Evolutionary conservation across 2,888 invertebrate species (phyloP).

Genomic region (Orthosia gothica): DNA sequence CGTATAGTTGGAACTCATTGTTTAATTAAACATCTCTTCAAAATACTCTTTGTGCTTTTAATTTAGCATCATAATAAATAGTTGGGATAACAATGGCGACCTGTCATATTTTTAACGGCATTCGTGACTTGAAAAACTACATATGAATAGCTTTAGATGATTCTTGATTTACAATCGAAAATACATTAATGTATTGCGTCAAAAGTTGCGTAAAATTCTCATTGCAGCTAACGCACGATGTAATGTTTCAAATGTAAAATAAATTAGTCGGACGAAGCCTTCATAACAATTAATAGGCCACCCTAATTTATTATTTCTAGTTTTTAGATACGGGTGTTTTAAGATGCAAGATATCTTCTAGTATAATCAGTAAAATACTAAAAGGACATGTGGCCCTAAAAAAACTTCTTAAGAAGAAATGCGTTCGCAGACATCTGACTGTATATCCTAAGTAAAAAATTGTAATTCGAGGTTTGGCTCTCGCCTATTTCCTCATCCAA

Average conservation of each 20-base stretch:
- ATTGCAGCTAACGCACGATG: background rate
- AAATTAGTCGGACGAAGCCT: background rate
- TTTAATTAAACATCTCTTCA: conserved; percentile 45
- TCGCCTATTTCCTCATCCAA: no score
- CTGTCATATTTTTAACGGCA: conserved; percentile 18
- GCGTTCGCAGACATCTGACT: no score
- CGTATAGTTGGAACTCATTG: background rate
- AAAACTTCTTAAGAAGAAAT: background rate
- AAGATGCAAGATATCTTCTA: no score
- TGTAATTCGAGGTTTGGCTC: no score
- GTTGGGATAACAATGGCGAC: background rate
- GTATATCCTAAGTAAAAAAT: no score
- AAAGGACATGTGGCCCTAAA: background rate
- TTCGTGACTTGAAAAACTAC: conserved; percentile 7
- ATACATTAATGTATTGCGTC: conserved; percentile 9
- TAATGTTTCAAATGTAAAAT: background rate
- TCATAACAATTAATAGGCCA: no score
- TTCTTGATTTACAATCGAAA: conserved; percentile 13
- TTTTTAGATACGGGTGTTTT: no score
- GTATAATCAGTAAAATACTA: no score
- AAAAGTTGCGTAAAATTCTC: conserved; percentile 18
- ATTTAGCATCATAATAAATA: background rate
- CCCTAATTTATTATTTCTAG: no score
- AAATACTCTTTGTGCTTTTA: background rate
- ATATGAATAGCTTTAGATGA: background rate